phyloP scores from a whole-genome alignment of 2,888 invertebrate species.

The Lepidonotus clava region DNA sequence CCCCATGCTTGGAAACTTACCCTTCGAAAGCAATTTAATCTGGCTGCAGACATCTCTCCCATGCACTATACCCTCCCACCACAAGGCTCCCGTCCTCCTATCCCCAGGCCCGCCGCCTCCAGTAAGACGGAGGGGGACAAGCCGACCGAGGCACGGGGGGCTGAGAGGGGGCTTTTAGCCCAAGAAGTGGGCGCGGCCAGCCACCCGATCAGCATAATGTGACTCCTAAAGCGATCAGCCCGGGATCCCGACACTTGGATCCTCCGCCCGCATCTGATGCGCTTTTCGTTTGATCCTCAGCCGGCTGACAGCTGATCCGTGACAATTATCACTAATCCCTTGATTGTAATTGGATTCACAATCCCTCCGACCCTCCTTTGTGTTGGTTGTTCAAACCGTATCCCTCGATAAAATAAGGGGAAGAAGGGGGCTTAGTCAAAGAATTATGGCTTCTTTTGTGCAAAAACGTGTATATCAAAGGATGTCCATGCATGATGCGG shows the following conservation, averaged over 20 bases:
- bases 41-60: too few species aligned
- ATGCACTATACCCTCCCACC: too few species aligned
- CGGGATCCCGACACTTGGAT: not conserved
- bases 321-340: conserved; percentile 34
- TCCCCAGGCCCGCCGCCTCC: too few species aligned
- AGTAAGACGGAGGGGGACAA: too few species aligned
- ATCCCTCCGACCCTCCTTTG: not conserved
- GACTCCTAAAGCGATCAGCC: not conserved
- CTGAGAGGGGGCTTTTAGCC: too few species aligned
- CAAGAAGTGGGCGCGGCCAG: too few species aligned
- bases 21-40: too few species aligned
- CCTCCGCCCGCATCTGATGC: not conserved
- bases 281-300: conserved; percentile 34
- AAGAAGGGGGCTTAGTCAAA: not conserved
- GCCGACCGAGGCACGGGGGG: too few species aligned
- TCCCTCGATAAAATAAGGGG: not conserved
- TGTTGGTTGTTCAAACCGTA: not conserved
- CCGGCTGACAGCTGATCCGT: conserved; percentile 39
- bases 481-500: too few species aligned
- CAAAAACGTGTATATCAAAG: conserved; percentile 5
- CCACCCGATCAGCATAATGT: conserved; percentile 15
- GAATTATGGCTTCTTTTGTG: not conserved
- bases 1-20: too few species aligned
- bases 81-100: too few species aligned
- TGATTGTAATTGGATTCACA: conserved; percentile 49